These are phyloP conservation scores for Ctena decussata DNA, from an alignment of 2,888 invertebrate genomes.

Conservation along the genomic window DNA sequence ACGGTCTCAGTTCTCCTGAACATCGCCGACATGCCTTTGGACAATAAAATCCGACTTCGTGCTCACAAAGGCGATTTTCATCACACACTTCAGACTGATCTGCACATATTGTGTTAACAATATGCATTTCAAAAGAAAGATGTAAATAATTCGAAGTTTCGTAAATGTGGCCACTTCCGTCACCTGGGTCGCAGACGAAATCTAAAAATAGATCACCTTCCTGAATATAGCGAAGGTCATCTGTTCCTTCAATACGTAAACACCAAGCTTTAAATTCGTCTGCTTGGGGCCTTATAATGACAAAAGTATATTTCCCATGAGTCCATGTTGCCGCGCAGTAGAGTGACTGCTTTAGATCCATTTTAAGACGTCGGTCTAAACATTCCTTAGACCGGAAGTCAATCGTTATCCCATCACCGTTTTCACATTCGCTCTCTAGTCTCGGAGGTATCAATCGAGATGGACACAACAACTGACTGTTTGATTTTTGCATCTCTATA, in stretches of 20 bases:
- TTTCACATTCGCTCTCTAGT: slow-evolving; percentile 81
- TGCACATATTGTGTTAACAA: slow-evolving; percentile 72
- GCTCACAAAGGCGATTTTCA: slow-evolving; percentile 68
- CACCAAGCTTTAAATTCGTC: slow-evolving; percentile 70
- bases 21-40: slow-evolving; percentile 66
- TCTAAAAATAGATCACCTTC: slow-evolving; percentile 76
- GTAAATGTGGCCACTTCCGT: slow-evolving; percentile 57
- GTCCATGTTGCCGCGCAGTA: slow-evolving; percentile 78
- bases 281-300: slow-evolving; percentile 66
- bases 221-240: slow-evolving; percentile 65
- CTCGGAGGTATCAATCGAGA: slow-evolving; percentile 66
- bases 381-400: slow-evolving; percentile 75
- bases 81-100: slow-evolving; percentile 75
- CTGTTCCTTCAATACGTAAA: slow-evolving; percentile 69
- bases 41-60: slow-evolving; percentile 57
- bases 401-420: slow-evolving; percentile 78
- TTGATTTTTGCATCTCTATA: slow-evolving; percentile 52
- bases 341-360: slow-evolving; percentile 61
- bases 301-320: slow-evolving; percentile 70
- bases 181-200: slow-evolving; percentile 76
- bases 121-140: slow-evolving; percentile 60
- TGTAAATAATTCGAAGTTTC: slow-evolving; percentile 62
- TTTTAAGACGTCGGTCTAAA: slow-evolving; percentile 62
- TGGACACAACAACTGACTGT: slow-evolving; percentile 58
- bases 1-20: slow-evolving; percentile 68